A percentile compares a stretch with the other conserved stretches of the same genome.
phyloP scores from a whole-genome alignment of 2,888 invertebrate species.

The Mylabris sibirica region DNA sequence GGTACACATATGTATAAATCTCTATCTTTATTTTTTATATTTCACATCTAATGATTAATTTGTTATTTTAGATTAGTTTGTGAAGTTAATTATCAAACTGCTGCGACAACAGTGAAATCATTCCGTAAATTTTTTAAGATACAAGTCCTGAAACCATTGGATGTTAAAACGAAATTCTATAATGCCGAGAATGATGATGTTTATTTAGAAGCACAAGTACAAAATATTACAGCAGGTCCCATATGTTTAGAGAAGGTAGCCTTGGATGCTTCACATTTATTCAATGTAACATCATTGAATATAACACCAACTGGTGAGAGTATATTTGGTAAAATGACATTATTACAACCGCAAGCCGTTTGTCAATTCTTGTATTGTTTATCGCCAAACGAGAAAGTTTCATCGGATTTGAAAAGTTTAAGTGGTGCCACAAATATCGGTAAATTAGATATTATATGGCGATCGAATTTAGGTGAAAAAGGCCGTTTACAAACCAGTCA shows the following conservation, averaged over 20 bases:
- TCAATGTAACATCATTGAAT: constrained; percentile 79
- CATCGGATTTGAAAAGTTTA: constrained; percentile 78
- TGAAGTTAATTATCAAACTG: constrained; percentile 89
- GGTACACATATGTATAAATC: constrained; percentile 90
- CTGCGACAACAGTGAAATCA: constrained; percentile 77
- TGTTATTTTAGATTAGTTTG: constrained; percentile 80
- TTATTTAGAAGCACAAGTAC: constrained; percentile 76
- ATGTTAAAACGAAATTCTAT: constrained; percentile 98
- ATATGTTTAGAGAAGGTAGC: constrained; percentile 95
- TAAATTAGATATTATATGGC: constrained; percentile 97
- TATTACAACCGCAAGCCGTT: constrained; percentile 88
- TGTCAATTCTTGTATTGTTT: constrained; percentile 95
- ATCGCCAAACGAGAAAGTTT: constrained; percentile 78
- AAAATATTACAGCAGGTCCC: constrained; percentile 92
- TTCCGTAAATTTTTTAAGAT: constrained; percentile 99
- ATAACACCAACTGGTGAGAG: constrained; percentile 71
- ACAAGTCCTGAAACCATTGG: constrained; percentile 95
- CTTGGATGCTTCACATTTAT: constrained; percentile 90
- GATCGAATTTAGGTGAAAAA: constrained; percentile 94
- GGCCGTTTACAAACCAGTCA: constrained; percentile 97
- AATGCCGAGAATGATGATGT: constrained; percentile 88
- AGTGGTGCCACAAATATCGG: constrained; percentile 90
- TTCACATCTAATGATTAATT: no score
- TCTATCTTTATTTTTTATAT: not conserved
- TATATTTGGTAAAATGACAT: constrained; percentile 80